These are phyloP conservation scores for Geopemphigus sp. DNA, from an alignment of 1,140 invertebrate genomes.

Conservation along the genomic window DNA sequence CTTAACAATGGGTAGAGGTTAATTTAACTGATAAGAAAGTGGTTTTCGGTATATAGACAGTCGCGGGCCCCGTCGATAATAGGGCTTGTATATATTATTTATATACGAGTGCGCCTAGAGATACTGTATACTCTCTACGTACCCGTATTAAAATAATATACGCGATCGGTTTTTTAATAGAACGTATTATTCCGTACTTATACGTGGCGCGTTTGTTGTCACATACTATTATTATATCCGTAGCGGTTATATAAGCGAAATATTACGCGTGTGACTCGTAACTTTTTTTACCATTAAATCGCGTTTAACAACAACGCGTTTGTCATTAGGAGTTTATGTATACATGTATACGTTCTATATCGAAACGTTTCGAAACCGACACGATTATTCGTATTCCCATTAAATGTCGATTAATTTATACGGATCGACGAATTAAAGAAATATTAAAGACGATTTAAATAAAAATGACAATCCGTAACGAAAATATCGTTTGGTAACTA, in stretches of 20 bases:
- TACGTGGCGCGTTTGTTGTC: neutral
- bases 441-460: neutral
- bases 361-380: neutral
- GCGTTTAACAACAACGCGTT: neutral
- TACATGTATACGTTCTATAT: too few relatives aligned
- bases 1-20: slow-evolving; percentile 41
- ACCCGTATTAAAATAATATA: neutral
- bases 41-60: slow-evolving; percentile 10
- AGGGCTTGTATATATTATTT: neutral
- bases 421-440: neutral
- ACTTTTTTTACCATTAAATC: slow-evolving; percentile 11
- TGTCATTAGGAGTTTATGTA: neutral
- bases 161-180: slow-evolving; percentile 14
- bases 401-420: neutral
- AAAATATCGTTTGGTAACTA: neutral
- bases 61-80: slow-evolving; percentile 9
- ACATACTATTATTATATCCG: neutral
- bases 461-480: neutral
- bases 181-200: neutral
- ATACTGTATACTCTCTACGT: neutral
- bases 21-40: slow-evolving; percentile 42
- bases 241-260: neutral
- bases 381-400: neutral
- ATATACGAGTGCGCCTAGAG: too few relatives aligned
- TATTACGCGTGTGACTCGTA: slow-evolving; percentile 12